Evolutionary conservation across 2,797 vertebrate genomes (phyloP).

Genomic region (Mustela erminea): DNA sequence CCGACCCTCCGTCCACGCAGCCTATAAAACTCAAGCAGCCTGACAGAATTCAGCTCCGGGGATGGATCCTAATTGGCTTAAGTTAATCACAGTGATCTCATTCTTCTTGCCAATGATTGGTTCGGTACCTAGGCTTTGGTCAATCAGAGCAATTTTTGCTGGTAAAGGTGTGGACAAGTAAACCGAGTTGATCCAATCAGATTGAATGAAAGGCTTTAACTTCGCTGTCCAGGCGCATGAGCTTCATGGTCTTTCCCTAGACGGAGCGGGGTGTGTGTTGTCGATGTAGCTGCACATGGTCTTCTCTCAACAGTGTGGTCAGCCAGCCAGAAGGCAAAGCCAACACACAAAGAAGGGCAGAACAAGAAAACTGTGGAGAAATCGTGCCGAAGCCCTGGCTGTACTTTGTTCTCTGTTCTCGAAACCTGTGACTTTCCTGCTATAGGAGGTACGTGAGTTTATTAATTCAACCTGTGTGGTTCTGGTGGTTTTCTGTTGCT

Average conservation of each 20-base stretch:
- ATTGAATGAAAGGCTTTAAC: neutral
- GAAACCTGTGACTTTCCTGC: neutral
- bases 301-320: neutral
- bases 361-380: neutral
- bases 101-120: neutral
- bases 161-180: neutral
- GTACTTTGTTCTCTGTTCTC: neutral
- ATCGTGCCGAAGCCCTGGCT: neutral
- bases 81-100: neutral
- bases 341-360: rapidly evolving
- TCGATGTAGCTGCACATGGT: rapidly evolving
- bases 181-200: neutral
- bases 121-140: neutral
- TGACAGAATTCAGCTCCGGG: neutral
- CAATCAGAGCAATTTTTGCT: neutral
- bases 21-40: neutral
- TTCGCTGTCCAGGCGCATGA: rapidly evolving
- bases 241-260: rapidly evolving
- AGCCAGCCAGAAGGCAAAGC: neutral
- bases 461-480: neutral
- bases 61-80: neutral
- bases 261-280: rapidly evolving
- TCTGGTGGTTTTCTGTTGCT: neutral
- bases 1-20: neutral
- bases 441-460: neutral